Evolutionary conservation across 2,797 vertebrate species (phyloP), one percentile per base, ranked within the genome.

Genomic region (Enteromius paludinosus): DNA sequence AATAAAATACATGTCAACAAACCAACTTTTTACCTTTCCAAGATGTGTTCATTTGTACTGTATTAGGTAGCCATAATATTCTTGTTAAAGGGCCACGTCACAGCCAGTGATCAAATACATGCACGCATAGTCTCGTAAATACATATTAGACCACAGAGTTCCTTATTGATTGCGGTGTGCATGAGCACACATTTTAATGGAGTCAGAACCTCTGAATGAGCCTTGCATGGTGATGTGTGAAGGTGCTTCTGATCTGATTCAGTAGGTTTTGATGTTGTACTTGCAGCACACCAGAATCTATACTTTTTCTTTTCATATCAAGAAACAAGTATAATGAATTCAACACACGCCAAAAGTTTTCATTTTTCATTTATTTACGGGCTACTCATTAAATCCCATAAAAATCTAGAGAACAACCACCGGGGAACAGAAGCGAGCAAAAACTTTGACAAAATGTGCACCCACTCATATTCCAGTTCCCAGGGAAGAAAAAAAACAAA

Each of bases 111-210:
- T 56, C 35, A 59, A 79, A 25, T 12, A 45, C 17, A 41, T 69
- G 12, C 49, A 79, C 15, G 5, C 33, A 79, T 23, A 56, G 52
- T 35, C 35, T 79, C 5, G 17, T 79, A 54, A 43, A 59, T 68
- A 30, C 3, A 79, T 54, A 69, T 56, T 25, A 59, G 15, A 52
- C 30, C 64, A 28, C 30, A 54, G 49, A 35, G 78, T 56, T 59
- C 35, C 64, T 59, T 69, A 43, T 70, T 3, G 49, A 71, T 47
- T 71, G 68, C 47, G 25, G 54, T 20, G 10, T 62, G 68, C 78
- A 47, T 62, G 28, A 80, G 59, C 41, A 47, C 52, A 71, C 78
- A 80, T 80, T 80, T 80, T 71, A 80, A 80, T 80, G 4, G 18
- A 69, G 78, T 43, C 78, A 43, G 28, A 28, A 38, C 18, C 78